Evolutionary conservation across 2,113 vertebrate species (phyloP).

Genomic region (Pterocles gutturalis): DNA sequence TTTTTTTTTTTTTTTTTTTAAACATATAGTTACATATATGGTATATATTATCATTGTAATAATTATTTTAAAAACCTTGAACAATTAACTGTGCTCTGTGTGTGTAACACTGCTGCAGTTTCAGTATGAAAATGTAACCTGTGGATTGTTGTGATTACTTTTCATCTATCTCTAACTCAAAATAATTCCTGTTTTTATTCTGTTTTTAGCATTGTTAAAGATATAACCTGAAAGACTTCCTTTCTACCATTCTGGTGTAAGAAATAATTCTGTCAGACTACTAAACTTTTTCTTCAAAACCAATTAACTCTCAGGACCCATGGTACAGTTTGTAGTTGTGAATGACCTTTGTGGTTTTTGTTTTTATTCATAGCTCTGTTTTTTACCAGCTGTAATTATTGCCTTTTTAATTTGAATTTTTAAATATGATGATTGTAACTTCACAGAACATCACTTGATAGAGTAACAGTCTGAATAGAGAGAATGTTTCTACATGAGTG

Average conservation of each 20-base stretch:
- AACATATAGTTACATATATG: not conserved
- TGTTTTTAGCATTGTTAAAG: conserved; percentile 1
- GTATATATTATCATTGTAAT: not conserved
- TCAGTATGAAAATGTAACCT: not conserved
- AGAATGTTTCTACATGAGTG: not conserved
- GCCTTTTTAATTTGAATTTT: not conserved
- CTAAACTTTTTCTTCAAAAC: not conserved
- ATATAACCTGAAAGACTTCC: not conserved
- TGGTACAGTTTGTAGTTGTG: not conserved
- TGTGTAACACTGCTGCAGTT: not conserved
- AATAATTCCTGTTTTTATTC: not conserved
- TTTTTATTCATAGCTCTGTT: not conserved
- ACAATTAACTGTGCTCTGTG: not conserved
- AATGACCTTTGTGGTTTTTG: not conserved
- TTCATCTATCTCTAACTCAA: not conserved
- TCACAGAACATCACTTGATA: not conserved
- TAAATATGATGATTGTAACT: not conserved
- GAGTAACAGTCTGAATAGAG: not conserved
- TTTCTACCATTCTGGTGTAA: not conserved
- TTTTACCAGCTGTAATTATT: not conserved
- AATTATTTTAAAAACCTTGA: not conserved
- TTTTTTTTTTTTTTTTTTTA: not conserved
- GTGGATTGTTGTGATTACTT: not conserved
- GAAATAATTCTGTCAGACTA: not conserved
- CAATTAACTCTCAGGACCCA: not conserved